Conservation (phyloP, 2,888 invertebrate genomes). For the Tubulanus polymorphus region DNA sequence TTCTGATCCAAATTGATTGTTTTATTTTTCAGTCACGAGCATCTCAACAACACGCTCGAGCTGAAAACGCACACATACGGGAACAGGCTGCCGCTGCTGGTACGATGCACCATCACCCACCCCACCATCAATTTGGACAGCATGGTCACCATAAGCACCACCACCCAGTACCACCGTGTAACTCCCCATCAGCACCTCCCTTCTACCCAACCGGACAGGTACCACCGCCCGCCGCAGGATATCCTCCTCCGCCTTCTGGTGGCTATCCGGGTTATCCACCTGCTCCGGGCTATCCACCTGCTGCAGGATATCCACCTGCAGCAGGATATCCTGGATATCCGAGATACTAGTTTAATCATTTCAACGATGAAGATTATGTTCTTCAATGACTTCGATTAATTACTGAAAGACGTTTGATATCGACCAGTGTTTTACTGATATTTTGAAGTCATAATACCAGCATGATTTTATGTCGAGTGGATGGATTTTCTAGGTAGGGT, state of each 20-base stretch:
- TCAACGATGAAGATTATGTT: too few species aligned
- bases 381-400: too few species aligned
- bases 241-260: not conserved
- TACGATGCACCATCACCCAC: not conserved
- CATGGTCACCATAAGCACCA: not conserved
- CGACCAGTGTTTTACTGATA: too few species aligned
- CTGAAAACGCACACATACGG: not conserved
- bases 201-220: conserved; percentile 1
- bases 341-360: too few species aligned
- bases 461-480: too few species aligned
- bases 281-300: not conserved
- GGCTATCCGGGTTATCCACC: not conserved
- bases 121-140: not conserved
- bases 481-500: too few species aligned
- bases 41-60: not conserved
- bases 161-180: not conserved
- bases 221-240: not conserved
- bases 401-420: too few species aligned
- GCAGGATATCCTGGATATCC: not conserved
- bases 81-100: not conserved
- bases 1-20: too few species aligned
- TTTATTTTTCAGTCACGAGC: not conserved
- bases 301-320: not conserved
- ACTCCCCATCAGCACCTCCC: not conserved
- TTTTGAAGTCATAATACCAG: too few species aligned